Evolutionary conservation across 2,888 invertebrate genomes (phyloP), one percentile per base, ranked within the genome.

Genomic region (Andricus curvator): DNA sequence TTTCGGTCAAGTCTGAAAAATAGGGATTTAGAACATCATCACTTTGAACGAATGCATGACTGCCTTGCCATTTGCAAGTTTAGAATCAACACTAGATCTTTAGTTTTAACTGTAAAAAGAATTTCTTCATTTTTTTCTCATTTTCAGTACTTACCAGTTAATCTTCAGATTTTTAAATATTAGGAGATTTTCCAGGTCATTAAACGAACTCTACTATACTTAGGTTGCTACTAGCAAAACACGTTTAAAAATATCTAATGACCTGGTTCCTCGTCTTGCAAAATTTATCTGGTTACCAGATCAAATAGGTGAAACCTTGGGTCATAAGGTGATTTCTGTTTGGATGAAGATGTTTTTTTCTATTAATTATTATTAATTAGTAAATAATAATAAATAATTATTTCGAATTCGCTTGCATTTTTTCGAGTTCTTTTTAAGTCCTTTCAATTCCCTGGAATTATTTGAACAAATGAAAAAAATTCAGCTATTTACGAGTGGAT

Each of bases 161-260:
- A 17, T n/a, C n/a, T 11, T 11, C 3, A n/a, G n/a, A 56, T n/a
- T 22, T 60, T 22, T 22, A 22, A 22, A 22, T 11, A 56, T 60
- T 22, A 60, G 22, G 4, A 22, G 2, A 11, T 4, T 60, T 22
- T 22, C 11, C 11, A 51, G 25, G 20, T 67, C n/a, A 67, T n/a
- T 11, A 74, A 51, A 60, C 4, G 22, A 60, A 60, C 22, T 22
- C 20, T 20, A n/a, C 60, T 60, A 70, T 51, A 51, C 29, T 48
- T 48, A 22, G 25, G 3, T 17, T 51, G 29, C 4, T 29, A 4
- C 29, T 70, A 51, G 70, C 29, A 51, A 70, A 70, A 67, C 76
- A 67, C 80, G 84, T 37, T 81, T 88, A 89, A 89, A 88, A 89
- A 88, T 89, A 89, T 84, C 83, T 81, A 84, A 78, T 84, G 87